These are phyloP conservation scores for Lagocephalus sceleratus DNA, from an alignment of 2,797 vertebrate genomes.

Conservation along the genomic window DNA sequence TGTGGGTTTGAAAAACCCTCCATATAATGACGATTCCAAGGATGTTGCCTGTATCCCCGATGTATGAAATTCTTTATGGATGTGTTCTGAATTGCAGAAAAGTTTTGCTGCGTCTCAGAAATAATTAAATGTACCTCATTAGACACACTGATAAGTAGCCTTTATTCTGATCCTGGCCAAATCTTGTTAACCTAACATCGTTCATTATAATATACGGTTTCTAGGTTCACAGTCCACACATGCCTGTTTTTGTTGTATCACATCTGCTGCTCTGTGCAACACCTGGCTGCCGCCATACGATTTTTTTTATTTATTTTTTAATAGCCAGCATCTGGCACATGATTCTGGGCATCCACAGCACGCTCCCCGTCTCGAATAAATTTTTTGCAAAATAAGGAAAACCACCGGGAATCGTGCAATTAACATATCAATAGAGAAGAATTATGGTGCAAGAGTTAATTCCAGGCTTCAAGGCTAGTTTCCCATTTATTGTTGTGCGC, in stretches of 20 bases:
- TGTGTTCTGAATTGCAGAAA: neutral
- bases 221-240: constrained; percentile 7
- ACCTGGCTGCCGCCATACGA: constrained; percentile 6
- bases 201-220: constrained; percentile 23
- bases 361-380: neutral
- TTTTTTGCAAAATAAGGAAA: constrained; percentile 9
- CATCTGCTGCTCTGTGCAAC: constrained; percentile 11
- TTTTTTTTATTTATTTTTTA: neutral
- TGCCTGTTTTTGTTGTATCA: constrained; percentile 15
- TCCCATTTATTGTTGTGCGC: too few species aligned
- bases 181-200: constrained; percentile 16
- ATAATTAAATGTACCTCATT: constrained; percentile 26
- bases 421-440: too few species aligned
- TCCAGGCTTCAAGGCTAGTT: too few species aligned
- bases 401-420: too few species aligned
- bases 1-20: constrained; percentile 23
- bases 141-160: constrained; percentile 31
- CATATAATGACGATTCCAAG: constrained; percentile 32
- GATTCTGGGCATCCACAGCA: neutral
- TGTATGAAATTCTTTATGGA: constrained; percentile 23
- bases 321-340: constrained; percentile 15
- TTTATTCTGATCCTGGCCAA: constrained; percentile 10
- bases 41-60: constrained; percentile 24
- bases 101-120: neutral
- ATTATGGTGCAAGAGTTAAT: too few species aligned